phyloP scores from a whole-genome alignment of 2,888 invertebrate genomes.

The Oscheius myriophilus region DNA sequence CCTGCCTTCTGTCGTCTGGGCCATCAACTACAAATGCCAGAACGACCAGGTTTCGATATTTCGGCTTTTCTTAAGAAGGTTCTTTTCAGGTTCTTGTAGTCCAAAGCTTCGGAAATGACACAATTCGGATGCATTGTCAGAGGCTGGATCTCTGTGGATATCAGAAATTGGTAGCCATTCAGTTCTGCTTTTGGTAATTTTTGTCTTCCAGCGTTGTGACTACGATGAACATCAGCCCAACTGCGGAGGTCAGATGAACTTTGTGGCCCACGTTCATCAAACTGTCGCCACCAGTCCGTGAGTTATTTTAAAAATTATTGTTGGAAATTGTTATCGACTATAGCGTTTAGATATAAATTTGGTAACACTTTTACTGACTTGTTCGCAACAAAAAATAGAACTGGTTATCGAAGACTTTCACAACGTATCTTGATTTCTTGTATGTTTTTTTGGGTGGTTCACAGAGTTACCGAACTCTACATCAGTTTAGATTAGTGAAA shows the following conservation, averaged over 20 bases:
- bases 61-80: neutral
- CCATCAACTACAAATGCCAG: slow-evolving; percentile 51
- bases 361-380: too few relatives aligned
- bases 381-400: too few relatives aligned
- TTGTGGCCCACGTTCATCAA: slow-evolving; percentile 68
- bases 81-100: slow-evolving; percentile 62
- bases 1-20: slow-evolving; percentile 22
- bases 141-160: slow-evolving; percentile 67
- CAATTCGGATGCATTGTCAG: slow-evolving; percentile 70
- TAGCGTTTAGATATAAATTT: too few relatives aligned
- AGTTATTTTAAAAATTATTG: too few relatives aligned
- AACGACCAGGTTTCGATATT: slow-evolving; percentile 50
- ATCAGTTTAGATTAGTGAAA: too few relatives aligned
- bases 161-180: slow-evolving; percentile 55
- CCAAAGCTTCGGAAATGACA: slow-evolving; percentile 70
- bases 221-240: slow-evolving; percentile 66
- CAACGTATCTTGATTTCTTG: too few relatives aligned
- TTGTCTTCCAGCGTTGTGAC: slow-evolving; percentile 58
- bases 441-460: too few relatives aligned
- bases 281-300: slow-evolving; percentile 59
- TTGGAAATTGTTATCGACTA: too few relatives aligned
- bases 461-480: too few relatives aligned
- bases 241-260: slow-evolving; percentile 69
- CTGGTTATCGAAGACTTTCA: too few relatives aligned
- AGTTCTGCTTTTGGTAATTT: neutral